Evolutionary conservation across 2,888 invertebrate species (phyloP).

Genomic region (Drosophila monieri): DNA sequence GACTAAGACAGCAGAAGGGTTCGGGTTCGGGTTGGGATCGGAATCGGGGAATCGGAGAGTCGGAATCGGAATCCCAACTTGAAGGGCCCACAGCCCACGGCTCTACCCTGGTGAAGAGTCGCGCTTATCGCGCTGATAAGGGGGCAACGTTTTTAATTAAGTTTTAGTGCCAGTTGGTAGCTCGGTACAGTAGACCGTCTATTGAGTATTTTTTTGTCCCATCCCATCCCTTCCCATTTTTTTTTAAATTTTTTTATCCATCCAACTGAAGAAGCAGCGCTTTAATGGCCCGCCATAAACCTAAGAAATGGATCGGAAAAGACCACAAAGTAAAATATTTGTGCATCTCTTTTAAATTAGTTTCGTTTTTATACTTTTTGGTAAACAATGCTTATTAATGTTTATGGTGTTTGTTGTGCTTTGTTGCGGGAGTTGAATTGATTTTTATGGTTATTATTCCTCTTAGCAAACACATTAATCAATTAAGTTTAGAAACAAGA

Average conservation of each 20-base stretch:
- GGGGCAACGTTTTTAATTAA: constrained; percentile 77
- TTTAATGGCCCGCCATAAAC: constrained; percentile 35
- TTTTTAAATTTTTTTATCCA: constrained; percentile 15
- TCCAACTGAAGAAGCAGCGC: constrained; percentile 35
- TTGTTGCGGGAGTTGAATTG: neutral
- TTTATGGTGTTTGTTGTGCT: neutral
- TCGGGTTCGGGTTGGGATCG: constrained; percentile 10
- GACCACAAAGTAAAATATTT: constrained; percentile 1
- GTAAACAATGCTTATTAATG: constrained; percentile 3
- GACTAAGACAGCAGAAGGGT: constrained; percentile 30
- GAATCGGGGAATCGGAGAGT: constrained; percentile 6
- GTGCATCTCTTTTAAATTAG: constrained; percentile 10
- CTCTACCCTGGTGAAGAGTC: constrained; percentile 18
- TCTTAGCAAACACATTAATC: neutral
- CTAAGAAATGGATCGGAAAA: constrained; percentile 10
- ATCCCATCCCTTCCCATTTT: constrained; percentile 5
- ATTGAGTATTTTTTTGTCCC: constrained; percentile 16
- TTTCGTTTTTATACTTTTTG: constrained; percentile 8
- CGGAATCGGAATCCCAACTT: constrained; percentile 17
- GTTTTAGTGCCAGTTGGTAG: constrained; percentile 58
- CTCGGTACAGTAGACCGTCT: constrained; percentile 60
- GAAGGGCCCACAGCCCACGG: constrained; percentile 38
- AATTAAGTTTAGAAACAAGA: neutral
- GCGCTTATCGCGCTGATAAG: constrained; percentile 75
- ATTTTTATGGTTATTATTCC: neutral